A percentile compares a stretch with the other conserved stretches of the same genome.
These are phyloP conservation scores for Thinocorus orbignyianus DNA, from an alignment of 2,113 vertebrate genomes.

Conservation along the genomic window DNA sequence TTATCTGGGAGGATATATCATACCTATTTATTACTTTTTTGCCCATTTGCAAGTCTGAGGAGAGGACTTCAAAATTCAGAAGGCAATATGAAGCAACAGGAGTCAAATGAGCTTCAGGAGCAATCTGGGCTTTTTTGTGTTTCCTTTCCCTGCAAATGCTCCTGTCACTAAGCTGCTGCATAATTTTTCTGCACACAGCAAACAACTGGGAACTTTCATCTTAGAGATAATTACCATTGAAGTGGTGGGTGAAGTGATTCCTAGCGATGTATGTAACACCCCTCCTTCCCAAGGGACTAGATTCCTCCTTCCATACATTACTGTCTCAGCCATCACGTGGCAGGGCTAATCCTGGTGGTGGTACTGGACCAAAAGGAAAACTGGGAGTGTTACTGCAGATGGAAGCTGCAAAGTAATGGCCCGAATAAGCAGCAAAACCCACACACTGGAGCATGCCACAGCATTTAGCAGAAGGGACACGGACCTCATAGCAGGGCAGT, in stretches of 20 bases:
- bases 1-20: background rate
- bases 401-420: background rate
- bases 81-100: background rate
- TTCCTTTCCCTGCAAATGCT: accelerated
- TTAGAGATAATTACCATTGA: background rate
- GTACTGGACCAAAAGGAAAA: background rate
- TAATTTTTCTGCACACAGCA: background rate
- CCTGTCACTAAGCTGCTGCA: background rate
- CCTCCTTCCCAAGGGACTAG: background rate
- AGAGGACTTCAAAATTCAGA: background rate
- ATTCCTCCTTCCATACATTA: background rate
- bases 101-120: background rate
- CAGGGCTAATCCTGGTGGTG: background rate
- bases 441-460: background rate
- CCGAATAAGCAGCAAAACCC: background rate
- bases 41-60: background rate
- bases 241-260: background rate
- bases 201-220: background rate
- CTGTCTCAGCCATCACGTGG: background rate
- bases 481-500: background rate
- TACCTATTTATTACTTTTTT: background rate
- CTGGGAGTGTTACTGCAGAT: background rate
- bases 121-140: background rate
- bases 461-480: background rate
- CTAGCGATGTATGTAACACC: background rate